Conservation (phyloP, 2,797 vertebrate species). For the Paedocypris micromegethes region DNA sequence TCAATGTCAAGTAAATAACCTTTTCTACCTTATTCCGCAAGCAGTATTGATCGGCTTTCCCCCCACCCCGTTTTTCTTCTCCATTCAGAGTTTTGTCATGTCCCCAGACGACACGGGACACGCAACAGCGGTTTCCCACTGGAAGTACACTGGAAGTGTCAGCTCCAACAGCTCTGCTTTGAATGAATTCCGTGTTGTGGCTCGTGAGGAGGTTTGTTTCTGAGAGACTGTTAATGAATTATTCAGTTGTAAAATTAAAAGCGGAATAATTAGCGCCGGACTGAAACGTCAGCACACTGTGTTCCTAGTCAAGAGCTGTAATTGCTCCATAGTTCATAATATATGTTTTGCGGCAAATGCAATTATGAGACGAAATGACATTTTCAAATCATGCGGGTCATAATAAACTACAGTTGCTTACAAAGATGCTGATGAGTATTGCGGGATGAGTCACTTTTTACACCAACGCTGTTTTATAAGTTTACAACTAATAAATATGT, state of each 20-base stretch:
- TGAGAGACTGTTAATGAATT: constrained; percentile 13
- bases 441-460: too few relatives aligned
- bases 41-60: constrained; percentile 90
- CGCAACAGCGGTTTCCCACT: constrained; percentile 71
- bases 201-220: background rate
- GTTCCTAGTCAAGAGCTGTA: background rate
- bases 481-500: too few relatives aligned
- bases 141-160: constrained; percentile 69
- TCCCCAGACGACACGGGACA: constrained; percentile 62
- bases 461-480: too few relatives aligned
- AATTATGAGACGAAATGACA: too few relatives aligned
- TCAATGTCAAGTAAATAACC: constrained; percentile 99
- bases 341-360: too few relatives aligned
- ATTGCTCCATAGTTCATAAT: background rate
- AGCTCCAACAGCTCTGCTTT: constrained; percentile 74
- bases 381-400: too few relatives aligned
- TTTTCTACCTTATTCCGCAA: constrained; percentile 99
- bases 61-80: constrained; percentile 57
- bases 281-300: background rate
- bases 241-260: constrained; percentile 1
- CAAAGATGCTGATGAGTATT: too few relatives aligned
- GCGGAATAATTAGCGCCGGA: constrained; percentile 1
- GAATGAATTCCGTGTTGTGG: constrained; percentile 47
- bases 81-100: constrained; percentile 79
- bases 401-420: too few relatives aligned